These are phyloP conservation scores for Hesperia comma DNA, from an alignment of 2,888 invertebrate species.

Conservation along the genomic window DNA sequence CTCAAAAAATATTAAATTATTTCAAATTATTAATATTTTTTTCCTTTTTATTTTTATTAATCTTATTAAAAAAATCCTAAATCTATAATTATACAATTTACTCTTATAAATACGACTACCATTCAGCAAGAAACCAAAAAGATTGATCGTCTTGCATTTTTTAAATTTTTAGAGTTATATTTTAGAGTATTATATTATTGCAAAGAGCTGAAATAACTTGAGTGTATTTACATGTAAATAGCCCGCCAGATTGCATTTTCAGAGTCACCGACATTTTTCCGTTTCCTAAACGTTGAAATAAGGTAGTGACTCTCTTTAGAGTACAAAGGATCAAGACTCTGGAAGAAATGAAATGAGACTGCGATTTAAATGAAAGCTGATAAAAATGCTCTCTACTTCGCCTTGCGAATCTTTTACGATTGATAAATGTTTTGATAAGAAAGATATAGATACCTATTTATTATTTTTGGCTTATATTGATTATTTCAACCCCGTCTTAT, in stretches of 20 bases:
- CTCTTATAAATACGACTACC: not conserved
- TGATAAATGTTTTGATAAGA: not conserved
- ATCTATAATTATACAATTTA: too few species aligned
- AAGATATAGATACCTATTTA: too few species aligned
- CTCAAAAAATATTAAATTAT: too few species aligned
- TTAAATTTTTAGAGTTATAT: not conserved
- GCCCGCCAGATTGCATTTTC: constrained; percentile 30
- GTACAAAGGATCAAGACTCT: constrained; percentile 35
- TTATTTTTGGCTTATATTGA: too few species aligned
- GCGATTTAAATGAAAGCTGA: constrained; percentile 34
- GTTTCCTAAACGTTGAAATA: constrained; percentile 28
- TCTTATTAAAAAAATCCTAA: too few species aligned
- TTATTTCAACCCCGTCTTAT: too few species aligned
- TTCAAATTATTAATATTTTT: too few species aligned
- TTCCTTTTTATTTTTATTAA: too few species aligned
- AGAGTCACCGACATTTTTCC: constrained; percentile 29
- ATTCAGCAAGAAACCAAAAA: not conserved
- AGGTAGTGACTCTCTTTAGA: constrained; percentile 29
- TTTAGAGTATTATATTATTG: constrained; percentile 12
- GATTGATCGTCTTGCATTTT: not conserved
- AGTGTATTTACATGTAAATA: constrained; percentile 29
- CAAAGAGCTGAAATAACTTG: constrained; percentile 23
- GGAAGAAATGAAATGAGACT: constrained; percentile 34
- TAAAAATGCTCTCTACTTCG: constrained; percentile 21
- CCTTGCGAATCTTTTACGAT: not conserved